Evolutionary conservation across 2,797 vertebrate species (phyloP).

Genomic region (Mormyrus hasselquistii): DNA sequence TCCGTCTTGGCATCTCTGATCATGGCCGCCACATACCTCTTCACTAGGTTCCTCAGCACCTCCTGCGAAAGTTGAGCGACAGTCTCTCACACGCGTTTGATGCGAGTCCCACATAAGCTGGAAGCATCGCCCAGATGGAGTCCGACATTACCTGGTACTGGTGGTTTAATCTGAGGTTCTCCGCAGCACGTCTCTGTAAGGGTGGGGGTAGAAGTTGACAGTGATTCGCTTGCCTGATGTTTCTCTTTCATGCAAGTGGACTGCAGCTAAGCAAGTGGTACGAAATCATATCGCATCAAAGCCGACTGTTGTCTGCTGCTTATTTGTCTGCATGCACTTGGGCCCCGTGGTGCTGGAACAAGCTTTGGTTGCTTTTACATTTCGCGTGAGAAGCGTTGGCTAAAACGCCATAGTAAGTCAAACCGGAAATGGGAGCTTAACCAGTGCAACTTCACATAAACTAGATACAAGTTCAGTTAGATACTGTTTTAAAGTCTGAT

Average conservation of each 20-base stretch:
- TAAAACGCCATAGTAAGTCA: background rate
- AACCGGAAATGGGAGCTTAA: background rate
- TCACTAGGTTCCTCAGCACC: slow-evolving; percentile 92
- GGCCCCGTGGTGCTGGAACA: background rate
- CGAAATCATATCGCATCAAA: background rate
- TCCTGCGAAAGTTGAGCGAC: slow-evolving; percentile 62
- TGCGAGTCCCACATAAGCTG: background rate
- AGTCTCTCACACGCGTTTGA: background rate
- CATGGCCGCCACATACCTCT: slow-evolving; percentile 98
- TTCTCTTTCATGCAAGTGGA: background rate
- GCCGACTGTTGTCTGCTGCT: background rate
- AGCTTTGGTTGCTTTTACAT: background rate
- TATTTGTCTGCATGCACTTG: background rate
- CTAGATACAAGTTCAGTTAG: background rate
- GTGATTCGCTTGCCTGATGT: background rate
- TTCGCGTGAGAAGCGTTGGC: background rate
- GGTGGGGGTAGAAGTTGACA: slow-evolving; percentile 13
- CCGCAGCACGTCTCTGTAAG: slow-evolving; percentile 83
- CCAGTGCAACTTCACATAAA: background rate
- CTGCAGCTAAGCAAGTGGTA: background rate
- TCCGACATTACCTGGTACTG: slow-evolving; percentile 85
- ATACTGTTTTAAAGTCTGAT: background rate
- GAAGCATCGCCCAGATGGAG: background rate
- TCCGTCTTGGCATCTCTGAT: slow-evolving; percentile 97
- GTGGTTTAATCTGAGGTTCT: slow-evolving; percentile 88